Conservation (phyloP, 2,888 invertebrate genomes). For the Drosophila putrida region DNA sequence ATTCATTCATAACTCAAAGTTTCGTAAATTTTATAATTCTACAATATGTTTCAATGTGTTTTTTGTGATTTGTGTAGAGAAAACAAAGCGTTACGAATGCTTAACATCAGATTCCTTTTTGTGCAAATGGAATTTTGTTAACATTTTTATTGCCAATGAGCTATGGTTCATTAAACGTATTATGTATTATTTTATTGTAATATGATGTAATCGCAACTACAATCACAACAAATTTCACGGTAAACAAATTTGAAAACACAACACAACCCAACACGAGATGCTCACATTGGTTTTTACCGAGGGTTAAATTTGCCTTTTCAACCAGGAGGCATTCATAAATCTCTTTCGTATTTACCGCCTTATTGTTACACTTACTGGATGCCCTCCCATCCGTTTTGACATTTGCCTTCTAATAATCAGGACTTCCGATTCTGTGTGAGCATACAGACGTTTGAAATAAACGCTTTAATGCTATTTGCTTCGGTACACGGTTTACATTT, state of each 20-base stretch:
- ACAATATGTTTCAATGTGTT: conserved; percentile 12
- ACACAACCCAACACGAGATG: conserved; percentile 38
- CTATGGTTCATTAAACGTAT: conserved; percentile 62
- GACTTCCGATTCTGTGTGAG: conserved; percentile 67
- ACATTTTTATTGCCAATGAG: conserved; percentile 55
- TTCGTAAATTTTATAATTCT: not conserved
- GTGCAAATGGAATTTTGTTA: conserved; percentile 50
- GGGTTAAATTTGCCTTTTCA: conserved; percentile 54
- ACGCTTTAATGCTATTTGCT: conserved; percentile 77
- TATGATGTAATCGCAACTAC: conserved; percentile 63
- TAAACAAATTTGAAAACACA: conserved; percentile 64
- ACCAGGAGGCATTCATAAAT: conserved; percentile 61
- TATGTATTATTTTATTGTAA: conserved; percentile 47
- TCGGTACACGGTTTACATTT: conserved; percentile 78
- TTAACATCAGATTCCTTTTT: conserved; percentile 72
- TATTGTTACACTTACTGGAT: conserved; percentile 53
- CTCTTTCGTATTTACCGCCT: conserved; percentile 64
- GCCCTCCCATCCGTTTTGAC: conserved; percentile 74
- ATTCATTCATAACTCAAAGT: conserved; percentile 2
- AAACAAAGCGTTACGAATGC: conserved; percentile 53
- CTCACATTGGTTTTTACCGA: conserved; percentile 20
- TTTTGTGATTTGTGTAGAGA: conserved; percentile 12
- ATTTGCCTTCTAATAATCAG: conserved; percentile 78
- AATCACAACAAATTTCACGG: conserved; percentile 81
- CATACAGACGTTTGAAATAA: conserved; percentile 45